phyloP scores from a whole-genome alignment of 37 sponge, comb jelly and placozoan species.

The Geodia barretti region DNA sequence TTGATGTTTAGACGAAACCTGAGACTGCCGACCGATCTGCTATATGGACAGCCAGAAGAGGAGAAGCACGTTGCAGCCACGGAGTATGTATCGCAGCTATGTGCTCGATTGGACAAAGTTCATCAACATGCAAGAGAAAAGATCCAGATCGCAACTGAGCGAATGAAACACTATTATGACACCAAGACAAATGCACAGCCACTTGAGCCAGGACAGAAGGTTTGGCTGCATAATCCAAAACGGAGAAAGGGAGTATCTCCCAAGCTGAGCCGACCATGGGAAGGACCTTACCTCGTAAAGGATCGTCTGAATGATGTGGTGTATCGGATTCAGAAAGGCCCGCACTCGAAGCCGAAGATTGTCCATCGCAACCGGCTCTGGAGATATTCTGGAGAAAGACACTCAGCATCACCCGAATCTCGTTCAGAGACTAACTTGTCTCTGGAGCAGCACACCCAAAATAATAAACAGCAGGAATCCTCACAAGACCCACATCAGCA shows the following conservation, averaged over 20 bases:
- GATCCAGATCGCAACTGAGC: not conserved
- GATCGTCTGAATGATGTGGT: not conserved
- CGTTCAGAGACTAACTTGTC: too few species aligned
- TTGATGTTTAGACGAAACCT: slow-evolving; percentile 22
- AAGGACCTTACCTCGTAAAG: not conserved
- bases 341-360: not conserved
- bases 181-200: not conserved
- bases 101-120: not conserved
- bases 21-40: slow-evolving; percentile 21
- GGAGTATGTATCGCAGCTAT: not conserved
- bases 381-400: too few species aligned
- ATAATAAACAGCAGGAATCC: too few species aligned
- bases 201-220: not conserved
- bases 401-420: too few species aligned
- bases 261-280: slow-evolving; percentile 1
- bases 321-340: not conserved
- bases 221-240: not conserved
- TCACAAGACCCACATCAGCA: too few species aligned
- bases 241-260: not conserved
- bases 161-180: slow-evolving; percentile 5
- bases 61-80: not conserved
- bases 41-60: slow-evolving; percentile 11
- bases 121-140: not conserved
- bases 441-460: too few species aligned
- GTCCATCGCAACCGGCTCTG: not conserved